phyloP scores from a whole-genome alignment of 2,797 vertebrate species.

The Poliocrania exsul region DNA sequence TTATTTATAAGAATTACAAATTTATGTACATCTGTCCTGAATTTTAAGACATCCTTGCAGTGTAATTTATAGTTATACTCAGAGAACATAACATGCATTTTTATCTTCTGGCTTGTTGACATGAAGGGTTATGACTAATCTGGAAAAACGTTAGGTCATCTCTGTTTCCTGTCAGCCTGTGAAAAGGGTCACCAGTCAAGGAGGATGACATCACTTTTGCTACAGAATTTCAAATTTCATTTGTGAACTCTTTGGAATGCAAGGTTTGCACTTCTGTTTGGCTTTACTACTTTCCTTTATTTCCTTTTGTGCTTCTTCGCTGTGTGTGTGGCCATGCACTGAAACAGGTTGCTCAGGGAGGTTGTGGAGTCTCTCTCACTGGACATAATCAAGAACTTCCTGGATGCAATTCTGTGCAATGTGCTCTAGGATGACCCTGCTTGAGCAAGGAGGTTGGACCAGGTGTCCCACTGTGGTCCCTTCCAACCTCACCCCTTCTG shows the following conservation, averaged over 20 bases:
- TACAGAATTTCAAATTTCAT: not conserved
- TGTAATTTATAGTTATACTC: not conserved
- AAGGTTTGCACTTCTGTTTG: not conserved
- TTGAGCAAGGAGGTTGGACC: not conserved
- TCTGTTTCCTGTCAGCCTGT: slow-evolving; percentile 21
- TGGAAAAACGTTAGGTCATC: not conserved
- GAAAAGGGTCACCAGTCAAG: not conserved
- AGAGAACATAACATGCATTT: not conserved
- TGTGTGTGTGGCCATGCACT: not conserved
- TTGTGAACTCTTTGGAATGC: not conserved
- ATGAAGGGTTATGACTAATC: slow-evolving; percentile 12
- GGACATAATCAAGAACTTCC: not conserved
- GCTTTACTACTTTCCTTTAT: not conserved
- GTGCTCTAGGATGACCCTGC: not conserved
- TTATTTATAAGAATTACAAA: not conserved
- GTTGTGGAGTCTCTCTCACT: not conserved
- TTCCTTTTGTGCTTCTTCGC: not conserved
- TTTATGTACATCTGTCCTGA: not conserved
- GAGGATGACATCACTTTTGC: not conserved
- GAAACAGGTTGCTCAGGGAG: not conserved
- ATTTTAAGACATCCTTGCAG: not conserved
- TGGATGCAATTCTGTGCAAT: not conserved
- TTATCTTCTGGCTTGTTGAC: slow-evolving; percentile 8
- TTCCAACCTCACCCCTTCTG: not conserved
- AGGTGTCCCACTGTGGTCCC: not conserved